Percentiles rank a stretch among this genome's conserved stretches.
These are phyloP conservation scores for Rhynchonema sp. DNA, from an alignment of 2,888 invertebrate species.

Conservation along the genomic window DNA sequence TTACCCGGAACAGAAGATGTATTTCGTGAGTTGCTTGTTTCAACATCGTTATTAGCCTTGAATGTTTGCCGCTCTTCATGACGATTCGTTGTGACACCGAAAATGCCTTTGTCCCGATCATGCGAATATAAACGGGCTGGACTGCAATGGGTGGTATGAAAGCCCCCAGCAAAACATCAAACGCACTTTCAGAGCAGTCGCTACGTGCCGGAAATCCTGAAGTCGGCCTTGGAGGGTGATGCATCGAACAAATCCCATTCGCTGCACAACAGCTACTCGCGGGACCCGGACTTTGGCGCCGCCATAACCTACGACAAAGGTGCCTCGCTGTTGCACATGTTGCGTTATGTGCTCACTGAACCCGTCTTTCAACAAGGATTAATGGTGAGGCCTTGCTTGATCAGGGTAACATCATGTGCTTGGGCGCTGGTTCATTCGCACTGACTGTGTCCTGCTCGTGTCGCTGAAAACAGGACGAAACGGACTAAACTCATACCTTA, in stretches of 20 bases:
- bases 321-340: not conserved
- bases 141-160: no score
- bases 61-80: no score
- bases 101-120: no score
- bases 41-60: not conserved
- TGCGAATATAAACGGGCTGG: no score
- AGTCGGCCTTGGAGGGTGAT: not conserved
- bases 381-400: no score
- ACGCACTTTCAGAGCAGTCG: not conserved
- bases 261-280: not conserved
- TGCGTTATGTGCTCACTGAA: not conserved
- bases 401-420: no score
- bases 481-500: no score
- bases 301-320: not conserved
- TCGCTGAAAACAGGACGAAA: no score
- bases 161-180: no score
- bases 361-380: not conserved
- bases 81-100: no score
- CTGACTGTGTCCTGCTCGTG: no score
- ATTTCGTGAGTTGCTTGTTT: conserved; percentile 8
- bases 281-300: not conserved
- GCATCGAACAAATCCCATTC: not conserved
- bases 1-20: conserved; percentile 8
- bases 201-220: not conserved
- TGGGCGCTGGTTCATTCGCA: no score